Evolutionary conservation across 2,113 vertebrate species (phyloP), one percentile per base, ranked within the genome.

Genomic region (Dolichallabes microphthalmus): DNA sequence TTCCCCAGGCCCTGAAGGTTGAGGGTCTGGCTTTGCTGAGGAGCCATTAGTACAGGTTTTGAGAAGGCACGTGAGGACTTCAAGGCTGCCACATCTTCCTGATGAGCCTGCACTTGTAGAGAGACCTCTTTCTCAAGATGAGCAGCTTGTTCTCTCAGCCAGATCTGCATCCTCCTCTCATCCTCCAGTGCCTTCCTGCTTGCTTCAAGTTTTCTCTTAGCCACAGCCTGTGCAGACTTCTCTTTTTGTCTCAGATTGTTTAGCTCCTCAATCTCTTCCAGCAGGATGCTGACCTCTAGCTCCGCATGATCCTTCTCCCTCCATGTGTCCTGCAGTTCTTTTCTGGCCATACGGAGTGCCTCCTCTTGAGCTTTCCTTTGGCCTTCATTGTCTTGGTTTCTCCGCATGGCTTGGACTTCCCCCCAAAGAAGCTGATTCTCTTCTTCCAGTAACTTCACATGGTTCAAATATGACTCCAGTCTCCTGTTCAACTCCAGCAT

Each of bases 401-500:
- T 84, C 77, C 92, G 94, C 87, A 95, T 89, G 0, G 63, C 90
- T 78, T 92, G 93, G 84, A 97, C 95, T 91, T 99, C 95, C 0
- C 92, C 92, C 57, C 92, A 83, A 15, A 99, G 94, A 75, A 90
- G 69, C 53, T 94, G 92, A 0, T 98, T 97, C 86, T 98, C 97
- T 90, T 96, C 96, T 88, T 99, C 97, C 74, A 99, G 92, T 77
- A 94, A 90, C 91, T 97, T 96, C 84, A 99, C 97, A 11, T 96
- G 92, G 84, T 93, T 93, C 92, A 99, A 91, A 86, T 99, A 99
- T 2, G 95, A 93, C 84, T 97, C 97, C 86, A 99, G 93, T 27
- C 97, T 93, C 61, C 91, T 93, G 93, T 99, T 99, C 87, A 99
- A 96, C 90, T 95, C 95, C 94, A 97, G 96, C 97, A 99, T 96